Evolutionary conservation across 2,888 invertebrate species (phyloP).

Genomic region (Cheilosia pagana): DNA sequence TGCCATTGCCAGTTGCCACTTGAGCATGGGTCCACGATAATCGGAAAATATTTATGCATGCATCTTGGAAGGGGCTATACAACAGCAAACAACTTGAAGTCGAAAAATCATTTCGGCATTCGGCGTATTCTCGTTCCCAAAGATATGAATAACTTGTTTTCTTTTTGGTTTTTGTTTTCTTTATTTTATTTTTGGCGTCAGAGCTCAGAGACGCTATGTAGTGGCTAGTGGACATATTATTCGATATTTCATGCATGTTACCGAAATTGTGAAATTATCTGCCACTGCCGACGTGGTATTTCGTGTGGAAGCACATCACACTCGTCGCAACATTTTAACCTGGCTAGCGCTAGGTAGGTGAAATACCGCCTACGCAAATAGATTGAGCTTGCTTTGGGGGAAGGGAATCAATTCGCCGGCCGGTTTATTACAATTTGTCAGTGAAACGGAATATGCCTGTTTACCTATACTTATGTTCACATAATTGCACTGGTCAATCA

Average conservation of each 20-base stretch:
- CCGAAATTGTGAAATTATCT: constrained; percentile 31
- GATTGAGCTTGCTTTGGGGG: neutral
- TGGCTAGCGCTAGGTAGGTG: neutral
- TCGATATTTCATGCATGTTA: constrained; percentile 18
- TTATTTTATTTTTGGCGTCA: constrained; percentile 76
- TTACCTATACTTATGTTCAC: no score
- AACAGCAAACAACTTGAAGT: constrained; percentile 51
- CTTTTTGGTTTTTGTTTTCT: constrained; percentile 76
- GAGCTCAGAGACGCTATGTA: constrained; percentile 77
- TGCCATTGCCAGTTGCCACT: constrained; percentile 49
- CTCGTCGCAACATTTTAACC: neutral
- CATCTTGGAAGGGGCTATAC: constrained; percentile 35
- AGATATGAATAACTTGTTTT: constrained; percentile 42
- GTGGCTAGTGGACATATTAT: neutral
- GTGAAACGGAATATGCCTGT: no score
- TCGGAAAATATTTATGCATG: constrained; percentile 49
- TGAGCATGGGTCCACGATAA: constrained; percentile 46
- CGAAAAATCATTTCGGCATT: constrained; percentile 45
- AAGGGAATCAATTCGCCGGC: neutral
- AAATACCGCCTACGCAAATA: neutral
- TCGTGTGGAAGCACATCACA: neutral
- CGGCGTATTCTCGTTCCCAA: constrained; percentile 18
- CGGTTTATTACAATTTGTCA: neutral
- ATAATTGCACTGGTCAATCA: no score
- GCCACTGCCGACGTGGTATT: neutral